These are phyloP conservation scores for Patella ulyssiponensis DNA, from an alignment of 2,888 invertebrate genomes.

Conservation along the genomic window DNA sequence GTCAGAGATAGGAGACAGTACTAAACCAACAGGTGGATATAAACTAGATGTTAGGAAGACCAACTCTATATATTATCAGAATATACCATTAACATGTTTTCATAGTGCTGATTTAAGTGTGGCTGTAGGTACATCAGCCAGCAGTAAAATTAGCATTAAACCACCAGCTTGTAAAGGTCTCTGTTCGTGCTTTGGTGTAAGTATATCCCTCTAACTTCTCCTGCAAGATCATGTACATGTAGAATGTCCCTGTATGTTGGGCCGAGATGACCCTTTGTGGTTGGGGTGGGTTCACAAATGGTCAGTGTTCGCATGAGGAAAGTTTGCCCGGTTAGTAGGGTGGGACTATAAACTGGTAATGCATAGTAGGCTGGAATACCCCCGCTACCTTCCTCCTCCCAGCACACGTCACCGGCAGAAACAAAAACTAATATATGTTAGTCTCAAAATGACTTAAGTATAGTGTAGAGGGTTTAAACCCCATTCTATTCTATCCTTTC, in stretches of 20 bases:
- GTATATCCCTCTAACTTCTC: conserved; percentile 17
- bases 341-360: too few relatives aligned
- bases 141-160: conserved; percentile 53
- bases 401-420: too few relatives aligned
- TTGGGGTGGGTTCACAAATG: background rate
- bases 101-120: conserved; percentile 60
- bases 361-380: too few relatives aligned
- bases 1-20: conserved; percentile 44
- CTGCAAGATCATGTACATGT: background rate
- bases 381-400: too few relatives aligned
- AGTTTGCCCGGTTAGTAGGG: too few relatives aligned
- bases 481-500: too few relatives aligned
- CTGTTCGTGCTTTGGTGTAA: conserved; percentile 59
- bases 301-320: too few relatives aligned
- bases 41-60: conserved; percentile 57
- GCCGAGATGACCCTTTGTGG: background rate
- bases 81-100: conserved; percentile 61
- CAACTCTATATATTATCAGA: conserved; percentile 60
- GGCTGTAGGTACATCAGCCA: conserved; percentile 53
- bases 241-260: background rate
- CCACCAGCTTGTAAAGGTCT: conserved; percentile 53
- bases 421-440: too few relatives aligned
- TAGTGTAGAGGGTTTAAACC: too few relatives aligned
- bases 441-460: too few relatives aligned
- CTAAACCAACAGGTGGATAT: conserved; percentile 47